Evolutionary conservation across 2,797 vertebrate species (phyloP).

Genomic region (Dipus sagitta): DNA sequence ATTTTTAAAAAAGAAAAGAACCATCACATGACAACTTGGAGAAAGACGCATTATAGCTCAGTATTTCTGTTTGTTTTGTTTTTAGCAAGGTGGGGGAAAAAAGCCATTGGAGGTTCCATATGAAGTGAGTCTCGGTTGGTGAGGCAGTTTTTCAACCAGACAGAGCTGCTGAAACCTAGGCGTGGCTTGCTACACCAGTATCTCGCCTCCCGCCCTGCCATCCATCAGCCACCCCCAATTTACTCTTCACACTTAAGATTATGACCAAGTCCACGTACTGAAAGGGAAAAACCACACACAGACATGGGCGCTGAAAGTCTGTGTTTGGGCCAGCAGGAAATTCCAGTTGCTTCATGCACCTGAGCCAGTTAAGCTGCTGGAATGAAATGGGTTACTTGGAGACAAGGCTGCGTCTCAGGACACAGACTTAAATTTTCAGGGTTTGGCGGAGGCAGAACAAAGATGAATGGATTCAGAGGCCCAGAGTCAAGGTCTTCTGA

Average conservation of each 20-base stretch:
- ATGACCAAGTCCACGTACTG: constrained; percentile 7
- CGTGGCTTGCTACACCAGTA: not conserved
- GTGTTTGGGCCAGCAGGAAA: constrained; percentile 80
- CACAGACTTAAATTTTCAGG: constrained; percentile 51
- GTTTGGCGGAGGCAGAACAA: constrained; percentile 25
- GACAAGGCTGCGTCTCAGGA: constrained; percentile 28
- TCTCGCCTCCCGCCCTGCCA: constrained; percentile 38
- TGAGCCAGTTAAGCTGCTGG: constrained; percentile 68
- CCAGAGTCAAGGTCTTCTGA: constrained; percentile 51
- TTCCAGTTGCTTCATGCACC: constrained; percentile 81
- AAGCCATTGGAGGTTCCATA: not conserved
- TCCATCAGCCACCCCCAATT: constrained; percentile 43
- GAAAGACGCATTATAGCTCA: not conserved
- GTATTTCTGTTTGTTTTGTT: not conserved
- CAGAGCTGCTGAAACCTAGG: constrained; percentile 35
- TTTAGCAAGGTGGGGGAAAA: constrained; percentile 36
- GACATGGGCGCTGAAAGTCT: constrained; percentile 52
- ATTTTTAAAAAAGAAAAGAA: constrained; percentile 8
- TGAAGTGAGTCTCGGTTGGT: constrained; percentile 23
- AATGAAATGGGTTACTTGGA: constrained; percentile 64
- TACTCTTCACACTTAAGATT: constrained; percentile 20
- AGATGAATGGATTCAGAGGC: constrained; percentile 33
- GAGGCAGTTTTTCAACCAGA: constrained; percentile 39
- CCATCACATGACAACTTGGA: not conserved
- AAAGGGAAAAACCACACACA: constrained; percentile 42